A percentile compares a stretch with the other conserved stretches of the same genome.
Evolutionary conservation across 2,888 invertebrate genomes (phyloP).

Genomic region (Corythucha ciliata): DNA sequence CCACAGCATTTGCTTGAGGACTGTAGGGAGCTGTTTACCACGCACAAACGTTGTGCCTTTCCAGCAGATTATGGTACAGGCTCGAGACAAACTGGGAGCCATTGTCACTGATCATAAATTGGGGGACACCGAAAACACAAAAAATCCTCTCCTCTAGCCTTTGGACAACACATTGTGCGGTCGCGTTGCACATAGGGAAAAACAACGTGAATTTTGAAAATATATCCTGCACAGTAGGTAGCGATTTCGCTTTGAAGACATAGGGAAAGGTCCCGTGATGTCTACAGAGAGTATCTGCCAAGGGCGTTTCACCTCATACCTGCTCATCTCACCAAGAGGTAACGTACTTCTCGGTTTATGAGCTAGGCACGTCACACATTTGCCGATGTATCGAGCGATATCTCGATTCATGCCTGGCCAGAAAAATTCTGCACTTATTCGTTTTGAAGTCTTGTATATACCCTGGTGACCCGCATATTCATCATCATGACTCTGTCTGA

Average conservation of each 20-base stretch:
- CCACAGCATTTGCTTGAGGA: slow-evolving; percentile 35
- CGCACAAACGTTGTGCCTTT: slow-evolving; percentile 14
- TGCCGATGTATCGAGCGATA: not conserved
- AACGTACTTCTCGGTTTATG: not conserved
- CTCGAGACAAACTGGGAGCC: slow-evolving; percentile 31
- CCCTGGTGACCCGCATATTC: slow-evolving; percentile 1
- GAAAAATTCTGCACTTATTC: slow-evolving; percentile 2
- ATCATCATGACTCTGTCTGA: slow-evolving; percentile 5
- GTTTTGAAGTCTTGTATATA: slow-evolving; percentile 16
- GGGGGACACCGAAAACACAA: slow-evolving; percentile 31
- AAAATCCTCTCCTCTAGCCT: slow-evolving; percentile 28
- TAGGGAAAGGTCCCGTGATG: slow-evolving; percentile 20
- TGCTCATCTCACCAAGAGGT: slow-evolving; percentile 6
- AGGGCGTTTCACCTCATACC: slow-evolving; percentile 2
- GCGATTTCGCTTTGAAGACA: slow-evolving; percentile 14
- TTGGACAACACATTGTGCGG: too few species aligned
- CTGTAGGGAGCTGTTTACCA: slow-evolving; percentile 30
- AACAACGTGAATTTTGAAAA: slow-evolving; percentile 36
- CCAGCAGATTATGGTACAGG: slow-evolving; percentile 22
- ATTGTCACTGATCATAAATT: slow-evolving; percentile 32
- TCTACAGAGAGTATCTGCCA: slow-evolving; percentile 30
- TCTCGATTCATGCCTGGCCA: not conserved
- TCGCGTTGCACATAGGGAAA: slow-evolving; percentile 27
- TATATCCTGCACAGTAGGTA: slow-evolving; percentile 34
- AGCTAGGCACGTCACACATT: not conserved